Evolutionary conservation across 2,888 invertebrate genomes (phyloP), one percentile per base, ranked within the genome.

Genomic region (Macaria liturata): DNA sequence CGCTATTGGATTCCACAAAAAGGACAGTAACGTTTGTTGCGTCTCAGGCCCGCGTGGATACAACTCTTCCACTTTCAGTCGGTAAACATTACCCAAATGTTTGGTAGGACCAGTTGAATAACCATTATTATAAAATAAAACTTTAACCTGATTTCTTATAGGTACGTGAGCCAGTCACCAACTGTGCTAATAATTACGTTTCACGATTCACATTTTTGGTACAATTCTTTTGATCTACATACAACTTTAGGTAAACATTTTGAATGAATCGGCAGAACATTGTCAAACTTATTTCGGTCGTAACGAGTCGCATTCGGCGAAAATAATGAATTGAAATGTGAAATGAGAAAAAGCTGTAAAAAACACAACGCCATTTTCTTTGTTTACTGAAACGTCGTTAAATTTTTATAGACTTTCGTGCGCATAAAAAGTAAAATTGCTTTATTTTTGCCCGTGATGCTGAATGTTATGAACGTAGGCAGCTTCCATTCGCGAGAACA

Each of bases 1-100:
- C 83, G 84, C 77, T 81, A 84, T 74, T 80, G 77, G 78, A 78
- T 78, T 84, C 75, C 68, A 71, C 70, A 74, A 71, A 76, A 81
- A 74, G 74, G 78, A 73, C 72, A 65, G 56, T 63, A 67, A 65
- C 59, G 56, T 59, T 54, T 59, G 60, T 49, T 62, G 59, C 62
- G 57, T 66, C 63, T 67, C 59, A 46, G 51, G 57, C 46, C 51
- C 56, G 65, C 63, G 52, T 43, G 40, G 49, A 64, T 68, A 66
- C 59, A 32, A 55, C 55, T 60, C 55, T 55, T 55, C 45, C 37
- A 50, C 42, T 50, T 48, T 58, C 57, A 9, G 58, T 60, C 57
- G 54, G 59, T 64, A 64, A 65, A 64, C 59, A 62, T 59, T 56
- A 51, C 50, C 37, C 20, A 40, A 47, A 51, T 54, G 30, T 54